Base-by-base conservation (phyloP, 2,888 invertebrate species). In the Parelbella ahira region DNA sequence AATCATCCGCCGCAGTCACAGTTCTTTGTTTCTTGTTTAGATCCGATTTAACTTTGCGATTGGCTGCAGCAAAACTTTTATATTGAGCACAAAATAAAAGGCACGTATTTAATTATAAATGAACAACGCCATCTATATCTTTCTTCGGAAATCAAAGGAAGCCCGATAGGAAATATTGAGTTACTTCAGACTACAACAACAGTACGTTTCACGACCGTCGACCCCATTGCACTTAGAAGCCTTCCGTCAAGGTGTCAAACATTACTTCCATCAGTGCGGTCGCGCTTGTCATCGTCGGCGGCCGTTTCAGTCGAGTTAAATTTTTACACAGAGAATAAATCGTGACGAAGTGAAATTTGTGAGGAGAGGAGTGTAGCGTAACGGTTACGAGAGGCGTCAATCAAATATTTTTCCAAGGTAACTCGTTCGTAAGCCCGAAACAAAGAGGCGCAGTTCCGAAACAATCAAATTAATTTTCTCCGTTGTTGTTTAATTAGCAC, bases 401-500 rank as follows among this genome's bases (percentile, higher is more conserved):
- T 64, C 63, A 63, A 70, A 71, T 65, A 70, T 71, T 77, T 73
- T 80, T 73, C 59, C 60, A 65, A 79, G 78, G 78, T 82, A 83
- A 82, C 74, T 63, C 66, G 67, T 72, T 67, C 65, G 60, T 63
- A 68, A 64, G 66, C 65, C 56, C 60, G 64, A 63, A 69, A 81
- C 79, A 84, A 80, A 81, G 79, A 78, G 76, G 73, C 76, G 73
- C 68, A 74, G 74, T 76, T 79, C 74, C 76, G 78, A 79, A 82
- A 82, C 84, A 84, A 86, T 84, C 79, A 79, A 83, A 83, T 84
- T 82, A 83, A 84, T 84, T 82, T 83, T 79, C 80, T 75, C 79
- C 81, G 83, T 82, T 84, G 83, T 82, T 83, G 83, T 86, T 86
- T 84, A 86, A 86, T 84, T 86, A 84, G 84, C 78, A 76, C 69